Percentiles rank a stretch among this genome's conserved stretches.
Conservation (phyloP, 2,113 vertebrate genomes). For the Acrocephalus kingi region DNA sequence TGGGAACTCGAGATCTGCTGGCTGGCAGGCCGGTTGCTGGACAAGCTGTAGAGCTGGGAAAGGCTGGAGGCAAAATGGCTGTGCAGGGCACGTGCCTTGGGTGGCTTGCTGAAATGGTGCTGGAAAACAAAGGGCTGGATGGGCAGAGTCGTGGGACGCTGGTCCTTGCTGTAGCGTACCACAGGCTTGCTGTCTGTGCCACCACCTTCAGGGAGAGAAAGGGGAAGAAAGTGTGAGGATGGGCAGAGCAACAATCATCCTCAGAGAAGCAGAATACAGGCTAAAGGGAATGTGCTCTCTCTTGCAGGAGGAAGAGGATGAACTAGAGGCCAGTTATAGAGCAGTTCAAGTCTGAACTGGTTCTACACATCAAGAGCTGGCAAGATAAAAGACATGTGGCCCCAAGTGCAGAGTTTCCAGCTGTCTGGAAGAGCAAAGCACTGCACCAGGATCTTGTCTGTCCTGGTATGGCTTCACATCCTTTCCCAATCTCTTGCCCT, state of each 20-base stretch:
- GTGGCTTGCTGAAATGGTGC: conserved; percentile 87
- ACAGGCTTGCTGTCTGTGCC: conserved; percentile 78
- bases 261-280: background rate
- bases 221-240: background rate
- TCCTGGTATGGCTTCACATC: background rate
- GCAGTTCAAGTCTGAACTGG: background rate
- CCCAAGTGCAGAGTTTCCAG: background rate
- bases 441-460: background rate
- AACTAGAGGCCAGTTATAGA: background rate
- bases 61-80: conserved; percentile 79
- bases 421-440: background rate
- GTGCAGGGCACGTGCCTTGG: conserved; percentile 86
- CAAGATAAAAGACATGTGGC: background rate
- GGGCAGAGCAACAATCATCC: background rate
- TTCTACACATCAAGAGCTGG: background rate
- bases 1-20: conserved; percentile 63
- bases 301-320: background rate
- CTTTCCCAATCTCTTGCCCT: background rate
- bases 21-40: conserved; percentile 63
- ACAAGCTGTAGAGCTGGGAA: conserved; percentile 84
- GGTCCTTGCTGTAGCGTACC: conserved; percentile 94
- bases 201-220: conserved; percentile 73
- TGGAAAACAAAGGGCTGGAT: conserved; percentile 99
- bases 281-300: background rate
- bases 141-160: conserved; percentile 93